Base-by-base conservation (phyloP, 1,140 invertebrate genomes). In the Babylonia areolata region DNA sequence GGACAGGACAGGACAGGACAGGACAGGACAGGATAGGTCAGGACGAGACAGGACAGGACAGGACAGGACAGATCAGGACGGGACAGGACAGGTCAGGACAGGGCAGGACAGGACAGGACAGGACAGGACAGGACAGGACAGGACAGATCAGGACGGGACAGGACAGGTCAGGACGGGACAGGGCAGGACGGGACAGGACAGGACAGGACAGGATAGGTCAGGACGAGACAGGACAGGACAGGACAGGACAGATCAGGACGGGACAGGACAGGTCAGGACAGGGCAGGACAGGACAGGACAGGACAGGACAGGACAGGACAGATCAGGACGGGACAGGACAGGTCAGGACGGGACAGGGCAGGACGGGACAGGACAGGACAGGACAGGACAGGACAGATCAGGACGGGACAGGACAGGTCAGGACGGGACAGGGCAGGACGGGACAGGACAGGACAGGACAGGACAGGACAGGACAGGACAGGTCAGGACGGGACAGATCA, bases 141-240 rank as follows among this genome's bases (percentile, higher is more conserved):
- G 28, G 28, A 81, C 51, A 64, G 20, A 28, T 12, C n/a, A 64
- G 12, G 20, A 64, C 20, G 46, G n/a, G 51, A 31, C 51, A 39
- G 51, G 51, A 81, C 28, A 81, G 33, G 51, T 37, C 46, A 82
- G 54, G 5, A 82, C 31, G 46, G 35, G 51, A 64, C 31, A 64
- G 35, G 31, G 69, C 42, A 82, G 54, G 28, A 82, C 42, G 37
- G 17, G 11, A 82, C n/a, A 64, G 80, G 1, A 82, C 2, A 64
- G 35, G 51, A 82, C 12, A 58, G 54, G 37, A 82, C 42, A 81
- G 46, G 12, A 81, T 37, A 54, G 46, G 42, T 54, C 46, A 54
- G 54, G 31, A 82, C 42, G 69, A n/a, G 80, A 64, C 42, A 82
- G 80, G 33, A 82, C n/a, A 64, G 80, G 51, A 64, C n/a, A 64